Evolutionary conservation across 2,797 vertebrate genomes (phyloP), one percentile per base, ranked within the genome.

Genomic region (Amphiprion clarkii): DNA sequence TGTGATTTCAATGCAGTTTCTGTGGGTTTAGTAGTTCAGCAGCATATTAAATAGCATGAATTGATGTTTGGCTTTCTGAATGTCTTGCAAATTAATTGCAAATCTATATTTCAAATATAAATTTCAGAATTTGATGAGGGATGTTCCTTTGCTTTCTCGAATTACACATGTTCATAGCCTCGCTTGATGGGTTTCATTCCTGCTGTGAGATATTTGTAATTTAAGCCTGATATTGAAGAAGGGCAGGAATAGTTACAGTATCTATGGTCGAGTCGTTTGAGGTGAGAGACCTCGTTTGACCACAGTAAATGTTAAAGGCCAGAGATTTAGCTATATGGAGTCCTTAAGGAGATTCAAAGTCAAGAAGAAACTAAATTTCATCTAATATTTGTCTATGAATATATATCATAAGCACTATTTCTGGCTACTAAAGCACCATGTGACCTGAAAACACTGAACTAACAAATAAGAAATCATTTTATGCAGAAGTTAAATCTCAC

Each of bases 161-260:
- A 67, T 90, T 81, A 70, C 88, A 81, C 48, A 44, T 7, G 0
- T 40, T 78, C 73, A 71, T 52, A 17, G 62, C 78, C 59, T 74
- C 31, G 23, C 77, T 84, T 83, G 69, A 88, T 79, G 56, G 64
- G 66, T 80, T 83, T 81, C 81, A 67, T 87, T 64, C 59, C 79
- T 62, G 59, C 87, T 86, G 84, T 68, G 77, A 90, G 80, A 89
- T 90, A 78, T 92, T 85, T 92, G 91, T 90, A 91, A 92, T 88
- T 49, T 77, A 90, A 91, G 33, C 81, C 76, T 84, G 91, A 90
- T 89, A 89, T 88, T 59, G 70, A 89, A 93, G 89, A 75, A 79
- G 89, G 88, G 88, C 89, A 91, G 79, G 78, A 90, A 93, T 92
- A 90, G 87, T 89, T 84, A 21, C 87, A 71, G 89, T 86, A 86